phyloP scores from a whole-genome alignment of 2,888 invertebrate genomes.

The Cantharis rustica region DNA sequence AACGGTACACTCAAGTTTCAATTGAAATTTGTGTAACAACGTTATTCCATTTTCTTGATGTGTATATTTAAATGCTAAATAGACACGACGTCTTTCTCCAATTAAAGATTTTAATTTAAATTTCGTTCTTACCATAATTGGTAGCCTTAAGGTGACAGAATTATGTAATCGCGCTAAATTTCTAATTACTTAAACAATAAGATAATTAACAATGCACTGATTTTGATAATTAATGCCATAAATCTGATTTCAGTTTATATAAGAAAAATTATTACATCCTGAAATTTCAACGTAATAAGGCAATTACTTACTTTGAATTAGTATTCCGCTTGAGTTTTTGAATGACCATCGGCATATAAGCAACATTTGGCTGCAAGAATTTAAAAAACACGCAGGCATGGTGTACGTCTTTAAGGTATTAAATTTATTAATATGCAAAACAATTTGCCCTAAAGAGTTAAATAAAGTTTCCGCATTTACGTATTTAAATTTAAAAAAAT shows the following conservation, averaged over 20 bases:
- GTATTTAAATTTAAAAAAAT: neutral
- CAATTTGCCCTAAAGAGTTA: neutral
- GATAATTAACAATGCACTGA: neutral
- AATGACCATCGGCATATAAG: neutral
- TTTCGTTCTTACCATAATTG: neutral
- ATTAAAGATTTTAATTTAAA: neutral
- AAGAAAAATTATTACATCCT: neutral
- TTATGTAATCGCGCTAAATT: neutral
- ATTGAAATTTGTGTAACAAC: neutral
- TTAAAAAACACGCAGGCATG: neutral
- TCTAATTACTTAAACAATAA: neutral
- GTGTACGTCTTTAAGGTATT: neutral
- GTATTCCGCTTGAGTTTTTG: neutral
- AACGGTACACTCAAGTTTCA: neutral
- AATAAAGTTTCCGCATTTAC: neutral
- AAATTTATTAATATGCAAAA: neutral
- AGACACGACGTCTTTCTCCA: neutral
- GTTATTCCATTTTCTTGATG: neutral
- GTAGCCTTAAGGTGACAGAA: neutral
- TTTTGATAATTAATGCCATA: neutral
- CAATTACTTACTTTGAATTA: neutral
- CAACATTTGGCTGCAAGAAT: neutral
- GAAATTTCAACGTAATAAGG: neutral
- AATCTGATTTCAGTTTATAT: neutral
- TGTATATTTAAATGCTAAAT: constrained; percentile 4